Evolutionary conservation across 1,140 invertebrate species (phyloP), one percentile per base, ranked within the genome.

Genomic region (Diabrotica virgifera): DNA sequence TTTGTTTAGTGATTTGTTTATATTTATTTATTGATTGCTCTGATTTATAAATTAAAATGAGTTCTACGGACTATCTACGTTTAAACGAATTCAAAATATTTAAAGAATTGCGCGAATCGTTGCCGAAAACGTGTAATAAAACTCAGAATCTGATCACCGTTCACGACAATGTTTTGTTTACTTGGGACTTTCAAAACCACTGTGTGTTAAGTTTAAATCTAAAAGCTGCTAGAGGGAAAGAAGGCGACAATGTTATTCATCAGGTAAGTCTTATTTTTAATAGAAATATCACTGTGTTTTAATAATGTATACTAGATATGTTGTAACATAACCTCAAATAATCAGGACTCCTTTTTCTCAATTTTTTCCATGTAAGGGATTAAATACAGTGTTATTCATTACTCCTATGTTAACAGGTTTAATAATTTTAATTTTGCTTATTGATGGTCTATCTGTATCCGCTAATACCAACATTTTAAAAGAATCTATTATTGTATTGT

Each of bases 181-280:
- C 84, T 62, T 89, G 87, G 87, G 83, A 85, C 73, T 80, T 82
- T 4, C 76, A 82, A 14, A 86, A 87, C 76, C 85, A 82, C 69
- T 87, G 85, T 77, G 80, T 88, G 57, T 79, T 85, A 63, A 82
- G 83, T 52, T 75, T 88, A 53, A 86, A 89, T 72, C 61, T 87
- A 55, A 84, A 84, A 65, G 81, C 82, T 35, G 77, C 84, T 36
- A 81, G 83, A 60, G 80, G 77, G 35, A 83, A 82, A 67, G 77
- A 80, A 53, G 74, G 71, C 13, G 76, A 80, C 36, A 79, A 83
- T 62, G 79, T 83, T 10, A 73, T 80, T 36, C 85, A 84, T 73
- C 86, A 89, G 82, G 87, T 88, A 78, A 80, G 73, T n/a, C 52
- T 10, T n/a, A 38, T 56, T 40, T 63, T 52, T 52, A 8, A 52